Evolutionary conservation across 2,888 invertebrate species (phyloP), one percentile per base, ranked within the genome.

Genomic region (Dicyrtomina minuta): DNA sequence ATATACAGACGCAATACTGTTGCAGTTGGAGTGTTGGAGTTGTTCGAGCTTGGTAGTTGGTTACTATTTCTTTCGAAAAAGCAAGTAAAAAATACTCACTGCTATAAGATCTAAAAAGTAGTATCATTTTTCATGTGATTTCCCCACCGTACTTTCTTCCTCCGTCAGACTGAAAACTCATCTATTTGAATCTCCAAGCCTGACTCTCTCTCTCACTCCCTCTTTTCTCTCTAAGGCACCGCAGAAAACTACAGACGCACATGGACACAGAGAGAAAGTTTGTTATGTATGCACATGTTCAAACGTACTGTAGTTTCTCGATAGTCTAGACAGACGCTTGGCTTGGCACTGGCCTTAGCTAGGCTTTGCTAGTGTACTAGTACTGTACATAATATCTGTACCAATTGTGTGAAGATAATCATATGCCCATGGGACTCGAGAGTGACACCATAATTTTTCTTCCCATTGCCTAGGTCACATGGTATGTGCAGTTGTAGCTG

Each of bases 81-180:
- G 22, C 27, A 46, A 58, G 33, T 39, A 59, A 67, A 60, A 67
- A 59, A 51, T 44, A 59, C 51, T 59, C 27, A 20, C 65, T 66
- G 43, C 51, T 49, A 27, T 33, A 55, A 46, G 46, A 43, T 33
- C 20, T 27, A 13, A 51, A 44, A 51, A 49, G 67, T 46, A 46
- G 62, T 62, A 55, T 68, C 68, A 68, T 68, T 62, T 68, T 68
- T 68, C 68, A 68, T 62, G 62, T 56, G 62, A 68, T 68, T 59
- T 59, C 41, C 59, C 41, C 59, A 39, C 44, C 60, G 55, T 55
- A 15, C 22, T 55, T 55, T 46, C 46, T 53, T 22, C 53, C 17
- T 55, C 55, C 55, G 27, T 55, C 55, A 55, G 55, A 24, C 26
- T 55, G 55, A 55, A 55, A 55, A 55, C 55, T 27, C 55, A 55